These are phyloP conservation scores for Lepidocolaptes lacrymiger DNA, from an alignment of 2,797 vertebrate species.

Conservation along the genomic window DNA sequence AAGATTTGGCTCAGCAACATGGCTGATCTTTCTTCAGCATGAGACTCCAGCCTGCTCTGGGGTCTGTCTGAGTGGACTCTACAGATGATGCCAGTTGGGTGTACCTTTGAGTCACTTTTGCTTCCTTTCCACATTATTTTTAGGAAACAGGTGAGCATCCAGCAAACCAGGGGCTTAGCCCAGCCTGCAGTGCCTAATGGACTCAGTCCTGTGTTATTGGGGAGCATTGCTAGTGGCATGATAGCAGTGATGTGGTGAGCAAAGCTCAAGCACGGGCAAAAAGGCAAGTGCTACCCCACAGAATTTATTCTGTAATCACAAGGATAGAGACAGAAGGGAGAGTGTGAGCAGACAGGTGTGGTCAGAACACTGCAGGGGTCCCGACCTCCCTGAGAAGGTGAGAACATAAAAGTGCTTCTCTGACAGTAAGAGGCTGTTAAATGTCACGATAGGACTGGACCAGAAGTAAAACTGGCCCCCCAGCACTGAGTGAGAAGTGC, in stretches of 20 bases:
- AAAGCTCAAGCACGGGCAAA: background rate
- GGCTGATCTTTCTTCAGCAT: background rate
- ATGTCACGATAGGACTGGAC: fast-evolving
- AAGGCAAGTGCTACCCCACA: background rate
- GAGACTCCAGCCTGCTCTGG: background rate
- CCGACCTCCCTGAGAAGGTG: background rate
- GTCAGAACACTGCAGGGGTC: background rate
- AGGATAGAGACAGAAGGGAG: background rate
- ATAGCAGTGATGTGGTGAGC: too few relatives aligned
- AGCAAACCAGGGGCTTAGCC: background rate
- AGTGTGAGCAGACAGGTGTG: background rate
- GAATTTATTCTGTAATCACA: background rate
- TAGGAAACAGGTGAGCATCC: background rate
- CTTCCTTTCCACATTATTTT: background rate
- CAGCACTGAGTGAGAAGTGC: background rate
- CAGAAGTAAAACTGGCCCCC: background rate
- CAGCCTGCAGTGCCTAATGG: background rate
- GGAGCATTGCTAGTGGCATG: background rate
- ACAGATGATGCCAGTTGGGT: background rate
- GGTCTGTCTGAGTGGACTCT: background rate
- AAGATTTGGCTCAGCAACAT: background rate
- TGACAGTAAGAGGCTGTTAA: background rate
- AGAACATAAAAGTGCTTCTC: background rate
- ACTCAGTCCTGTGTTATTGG: background rate
- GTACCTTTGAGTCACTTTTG: background rate